Conservation (phyloP, 1,140 invertebrate species). For the Drosophila hydei region DNA sequence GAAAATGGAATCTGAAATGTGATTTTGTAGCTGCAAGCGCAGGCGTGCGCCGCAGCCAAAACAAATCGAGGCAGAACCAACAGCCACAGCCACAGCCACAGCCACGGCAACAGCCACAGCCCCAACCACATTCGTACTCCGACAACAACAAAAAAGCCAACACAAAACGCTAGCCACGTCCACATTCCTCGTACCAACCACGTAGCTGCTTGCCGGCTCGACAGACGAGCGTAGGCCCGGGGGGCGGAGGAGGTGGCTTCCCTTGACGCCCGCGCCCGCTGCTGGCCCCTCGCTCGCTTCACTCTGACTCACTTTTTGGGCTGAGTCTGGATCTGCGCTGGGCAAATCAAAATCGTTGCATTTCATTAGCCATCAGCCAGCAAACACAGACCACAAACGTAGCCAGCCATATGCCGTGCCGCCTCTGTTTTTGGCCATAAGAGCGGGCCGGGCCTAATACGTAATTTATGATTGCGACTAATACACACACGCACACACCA, state of each 20-base stretch:
- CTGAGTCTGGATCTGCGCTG: constrained; percentile 13
- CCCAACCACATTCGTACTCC: constrained; percentile 2
- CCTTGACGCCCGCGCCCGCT: too few relatives aligned
- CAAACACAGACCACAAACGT: constrained; percentile 1
- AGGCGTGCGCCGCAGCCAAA: constrained; percentile 28
- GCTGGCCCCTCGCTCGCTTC: too few relatives aligned
- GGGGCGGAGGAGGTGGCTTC: too few relatives aligned
- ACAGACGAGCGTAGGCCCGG: too few relatives aligned
- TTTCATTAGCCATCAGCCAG: constrained; percentile 43
- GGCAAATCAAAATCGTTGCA: constrained; percentile 46
- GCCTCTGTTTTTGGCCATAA: constrained; percentile 34
- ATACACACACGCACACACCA: constrained; percentile 3
- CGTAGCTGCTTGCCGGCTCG: constrained; percentile 26
- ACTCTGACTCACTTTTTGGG: constrained; percentile 15
- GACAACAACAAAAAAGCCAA: constrained; percentile 2
- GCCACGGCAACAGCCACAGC: constrained; percentile 6
- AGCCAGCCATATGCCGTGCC: constrained; percentile 7
- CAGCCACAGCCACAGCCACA: neutral
- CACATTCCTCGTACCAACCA: constrained; percentile 38
- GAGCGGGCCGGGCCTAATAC: constrained; percentile 37
- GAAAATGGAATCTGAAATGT: constrained; percentile 43
- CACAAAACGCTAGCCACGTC: constrained; percentile 36
- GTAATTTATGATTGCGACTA: constrained; percentile 43
- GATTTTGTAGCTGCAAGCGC: constrained; percentile 28
- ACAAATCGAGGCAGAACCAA: constrained; percentile 7